These are phyloP conservation scores for Gambusia affinis DNA, from an alignment of 2,113 vertebrate genomes.

Conservation along the genomic window DNA sequence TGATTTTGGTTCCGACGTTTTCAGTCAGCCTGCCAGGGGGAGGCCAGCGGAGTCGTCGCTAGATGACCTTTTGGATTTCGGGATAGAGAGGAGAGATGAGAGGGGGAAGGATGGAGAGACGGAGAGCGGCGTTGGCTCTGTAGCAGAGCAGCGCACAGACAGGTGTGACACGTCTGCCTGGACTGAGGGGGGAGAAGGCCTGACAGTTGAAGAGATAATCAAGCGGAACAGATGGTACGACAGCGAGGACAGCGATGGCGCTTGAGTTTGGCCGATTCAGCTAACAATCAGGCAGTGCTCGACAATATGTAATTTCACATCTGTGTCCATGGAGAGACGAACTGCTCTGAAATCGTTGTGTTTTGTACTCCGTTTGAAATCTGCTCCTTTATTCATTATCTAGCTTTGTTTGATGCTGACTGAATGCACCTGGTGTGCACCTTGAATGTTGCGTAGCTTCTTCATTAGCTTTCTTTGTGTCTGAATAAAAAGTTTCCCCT, in stretches of 20 bases:
- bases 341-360: conserved; percentile 42
- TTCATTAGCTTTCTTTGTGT: conserved; percentile 41
- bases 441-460: conserved; percentile 42
- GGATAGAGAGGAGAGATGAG: conserved; percentile 45
- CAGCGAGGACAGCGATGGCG: conserved; percentile 67
- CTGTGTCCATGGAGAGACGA: conserved; percentile 77
- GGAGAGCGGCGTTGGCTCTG: conserved; percentile 26
- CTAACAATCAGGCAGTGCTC: conserved; percentile 14
- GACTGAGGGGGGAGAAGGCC: conserved; percentile 49
- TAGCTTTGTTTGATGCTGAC: conserved; percentile 64
- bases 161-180: conserved; percentile 30
- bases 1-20: conserved; percentile 63
- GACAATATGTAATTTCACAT: conserved; percentile 32
- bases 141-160: conserved; percentile 22
- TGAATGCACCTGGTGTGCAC: conserved; percentile 84
- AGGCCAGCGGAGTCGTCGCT: conserved; percentile 43
- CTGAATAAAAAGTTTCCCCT: conserved; percentile 43
- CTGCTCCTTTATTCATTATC: conserved; percentile 60
- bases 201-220: conserved; percentile 81
- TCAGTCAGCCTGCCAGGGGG: conserved; percentile 35
- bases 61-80: conserved; percentile 80
- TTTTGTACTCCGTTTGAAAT: conserved; percentile 66
- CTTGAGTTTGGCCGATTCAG: conserved; percentile 36
- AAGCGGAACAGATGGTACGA: conserved; percentile 84
- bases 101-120: conserved; percentile 6